These are phyloP conservation scores for Sebastes nivosus DNA, from an alignment of 2,797 vertebrate genomes.

Conservation along the genomic window DNA sequence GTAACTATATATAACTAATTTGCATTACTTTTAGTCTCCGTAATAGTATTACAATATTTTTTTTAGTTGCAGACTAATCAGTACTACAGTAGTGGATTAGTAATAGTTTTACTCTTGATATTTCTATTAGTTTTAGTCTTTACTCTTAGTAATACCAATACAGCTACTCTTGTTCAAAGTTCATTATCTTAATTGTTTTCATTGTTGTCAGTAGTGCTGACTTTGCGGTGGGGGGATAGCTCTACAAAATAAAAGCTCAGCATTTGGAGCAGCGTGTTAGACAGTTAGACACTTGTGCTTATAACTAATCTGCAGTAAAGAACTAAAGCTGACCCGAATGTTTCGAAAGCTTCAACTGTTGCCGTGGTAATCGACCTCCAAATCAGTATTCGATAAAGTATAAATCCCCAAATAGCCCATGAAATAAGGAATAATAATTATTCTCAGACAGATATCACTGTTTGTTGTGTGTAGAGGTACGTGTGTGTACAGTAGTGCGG, in stretches of 20 bases:
- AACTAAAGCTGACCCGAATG: no score
- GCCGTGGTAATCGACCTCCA: no score
- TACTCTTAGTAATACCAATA: no score
- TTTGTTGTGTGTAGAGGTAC: no score
- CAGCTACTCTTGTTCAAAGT: neutral
- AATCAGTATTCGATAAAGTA: no score
- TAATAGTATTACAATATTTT: neutral
- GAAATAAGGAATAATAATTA: no score
- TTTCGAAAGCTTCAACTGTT: no score
- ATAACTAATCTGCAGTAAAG: neutral
- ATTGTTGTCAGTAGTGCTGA: constrained; percentile 29
- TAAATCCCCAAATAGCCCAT: no score
- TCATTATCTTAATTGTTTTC: constrained; percentile 2
- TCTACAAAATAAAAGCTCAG: constrained; percentile 29
- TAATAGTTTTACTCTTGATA: neutral
- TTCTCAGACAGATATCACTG: no score
- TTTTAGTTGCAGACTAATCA: neutral
- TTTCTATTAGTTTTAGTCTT: neutral
- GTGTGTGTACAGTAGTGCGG: no score
- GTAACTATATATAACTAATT: neutral
- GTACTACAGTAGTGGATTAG: neutral
- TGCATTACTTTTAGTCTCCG: neutral
- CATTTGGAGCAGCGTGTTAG: neutral
- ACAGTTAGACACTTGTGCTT: neutral
- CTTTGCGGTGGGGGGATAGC: neutral